These are phyloP conservation scores for Ceratina australensis DNA, from an alignment of 1,140 invertebrate species.

Conservation along the genomic window DNA sequence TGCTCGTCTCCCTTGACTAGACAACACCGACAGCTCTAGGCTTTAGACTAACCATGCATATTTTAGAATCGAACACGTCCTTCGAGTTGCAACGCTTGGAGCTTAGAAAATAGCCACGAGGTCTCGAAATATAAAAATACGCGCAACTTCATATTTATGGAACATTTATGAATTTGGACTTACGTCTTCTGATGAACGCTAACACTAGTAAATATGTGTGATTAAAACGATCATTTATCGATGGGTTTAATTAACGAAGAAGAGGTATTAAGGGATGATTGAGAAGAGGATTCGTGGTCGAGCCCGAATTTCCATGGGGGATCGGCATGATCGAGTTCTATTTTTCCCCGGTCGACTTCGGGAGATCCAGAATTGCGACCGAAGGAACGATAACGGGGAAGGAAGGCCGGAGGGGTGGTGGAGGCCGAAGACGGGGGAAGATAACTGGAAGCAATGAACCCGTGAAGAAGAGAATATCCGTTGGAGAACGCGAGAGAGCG, in stretches of 20 bases:
- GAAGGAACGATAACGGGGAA: neutral
- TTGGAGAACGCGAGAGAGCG: neutral
- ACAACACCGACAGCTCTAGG: too few species aligned
- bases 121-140: neutral
- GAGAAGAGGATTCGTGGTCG: slow-evolving; percentile 27
- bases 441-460: slow-evolving; percentile 16
- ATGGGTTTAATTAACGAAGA: slow-evolving; percentile 4
- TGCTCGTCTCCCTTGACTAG: too few species aligned
- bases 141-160: too few species aligned
- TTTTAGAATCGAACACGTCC: slow-evolving; percentile 26
- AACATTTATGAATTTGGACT: too few species aligned
- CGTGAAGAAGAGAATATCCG: neutral
- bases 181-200: neutral
- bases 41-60: slow-evolving; percentile 10
- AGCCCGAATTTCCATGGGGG: slow-evolving; percentile 44
- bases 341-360: slow-evolving; percentile 31
- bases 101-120: neutral
- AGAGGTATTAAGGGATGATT: neutral
- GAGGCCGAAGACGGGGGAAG: slow-evolving; percentile 1
- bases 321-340: slow-evolving; percentile 35
- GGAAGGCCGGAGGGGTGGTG: neutral
- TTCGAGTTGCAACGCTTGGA: neutral
- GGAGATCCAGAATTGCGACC: slow-evolving; percentile 8
- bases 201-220: neutral
- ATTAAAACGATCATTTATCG: neutral